phyloP scores from a whole-genome alignment of 2,888 invertebrate species.

The Agonopterix arenella region DNA sequence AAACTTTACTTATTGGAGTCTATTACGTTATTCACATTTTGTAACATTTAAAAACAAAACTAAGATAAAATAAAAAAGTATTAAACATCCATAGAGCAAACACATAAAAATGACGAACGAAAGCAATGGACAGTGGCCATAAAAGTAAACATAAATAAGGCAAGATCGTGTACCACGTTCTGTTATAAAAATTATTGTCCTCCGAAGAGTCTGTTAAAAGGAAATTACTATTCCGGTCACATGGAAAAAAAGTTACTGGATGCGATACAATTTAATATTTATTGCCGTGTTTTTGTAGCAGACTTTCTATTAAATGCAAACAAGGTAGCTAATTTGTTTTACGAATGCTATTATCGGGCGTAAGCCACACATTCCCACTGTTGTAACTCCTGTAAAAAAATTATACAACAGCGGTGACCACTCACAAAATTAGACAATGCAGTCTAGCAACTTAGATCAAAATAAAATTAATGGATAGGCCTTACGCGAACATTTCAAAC shows the following conservation, averaged over 20 bases:
- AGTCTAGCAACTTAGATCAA: too few species aligned
- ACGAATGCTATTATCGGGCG: too few species aligned
- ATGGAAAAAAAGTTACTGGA: constrained; percentile 26
- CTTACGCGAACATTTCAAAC: too few species aligned
- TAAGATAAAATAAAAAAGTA: neutral
- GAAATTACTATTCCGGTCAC: constrained; percentile 55
- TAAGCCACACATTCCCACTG: too few species aligned
- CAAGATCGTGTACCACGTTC: constrained; percentile 8
- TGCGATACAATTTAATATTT: constrained; percentile 16
- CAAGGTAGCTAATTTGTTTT: too few species aligned
- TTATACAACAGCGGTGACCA: too few species aligned
- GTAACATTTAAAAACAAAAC: neutral
- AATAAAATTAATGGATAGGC: too few species aligned
- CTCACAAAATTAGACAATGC: too few species aligned
- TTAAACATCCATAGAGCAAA: neutral
- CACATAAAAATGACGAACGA: constrained; percentile 8
- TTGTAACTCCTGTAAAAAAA: too few species aligned
- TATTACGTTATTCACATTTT: neutral
- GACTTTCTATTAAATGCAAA: neutral
- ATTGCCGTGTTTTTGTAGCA: neutral
- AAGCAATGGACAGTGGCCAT: constrained; percentile 17
- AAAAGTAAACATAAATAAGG: constrained; percentile 15
- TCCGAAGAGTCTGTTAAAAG: constrained; percentile 42
- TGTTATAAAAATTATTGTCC: constrained; percentile 45
- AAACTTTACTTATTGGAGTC: neutral